Base-by-base conservation (phyloP, 2,797 vertebrate genomes). In the Sparidentex hasta region DNA sequence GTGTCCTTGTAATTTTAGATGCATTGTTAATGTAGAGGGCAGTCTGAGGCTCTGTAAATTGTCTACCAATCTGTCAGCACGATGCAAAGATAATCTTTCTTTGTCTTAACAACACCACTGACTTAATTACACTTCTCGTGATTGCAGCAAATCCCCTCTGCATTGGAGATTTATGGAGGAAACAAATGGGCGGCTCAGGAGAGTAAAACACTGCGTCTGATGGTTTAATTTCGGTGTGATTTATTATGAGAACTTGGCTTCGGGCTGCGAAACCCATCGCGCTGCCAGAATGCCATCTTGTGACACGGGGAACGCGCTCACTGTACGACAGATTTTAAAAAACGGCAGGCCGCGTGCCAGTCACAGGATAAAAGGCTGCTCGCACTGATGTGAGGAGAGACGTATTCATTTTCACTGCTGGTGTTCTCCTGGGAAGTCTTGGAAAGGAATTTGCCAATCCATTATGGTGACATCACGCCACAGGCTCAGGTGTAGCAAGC, bases 211-310 rank as follows among this genome's bases (percentile, higher is more conserved):
- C 62, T 44, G 56, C 7, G 23, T 16, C 67, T 67, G 70, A 80
- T 69, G 68, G 41, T 74, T 88, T 81, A 59, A 83, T 84, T 82
- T 56, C 52, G 18, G 52, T 71, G 76, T 74, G 56, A 85, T 88
- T 81, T 56, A 82, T 87, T 59, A 62, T 55, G 44, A 70, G 55
- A 58, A 63, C 38, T 64, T 71, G 54, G 64, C 82, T 65, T 13
- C 21, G 68, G 73, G 71, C 1, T 0, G 43, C 38, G 58, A 54
- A 83, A 74, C 38, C 29, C 41, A 89, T 76, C 47, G 43, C 14
- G 73, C 76, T 51, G 55, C 79, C 77, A 77, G 67, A 83, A 74
- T 65, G 67, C 51, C 58, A 57, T 73, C 38, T 50, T 20, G 6
- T 71, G 68, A 80, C 7, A 33, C 52, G 12, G 65, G 55, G 14